Percentiles rank a stretch among this genome's conserved stretches.
These are phyloP conservation scores for Marmota monax DNA, from an alignment of 2,113 vertebrate genomes.

Conservation along the genomic window DNA sequence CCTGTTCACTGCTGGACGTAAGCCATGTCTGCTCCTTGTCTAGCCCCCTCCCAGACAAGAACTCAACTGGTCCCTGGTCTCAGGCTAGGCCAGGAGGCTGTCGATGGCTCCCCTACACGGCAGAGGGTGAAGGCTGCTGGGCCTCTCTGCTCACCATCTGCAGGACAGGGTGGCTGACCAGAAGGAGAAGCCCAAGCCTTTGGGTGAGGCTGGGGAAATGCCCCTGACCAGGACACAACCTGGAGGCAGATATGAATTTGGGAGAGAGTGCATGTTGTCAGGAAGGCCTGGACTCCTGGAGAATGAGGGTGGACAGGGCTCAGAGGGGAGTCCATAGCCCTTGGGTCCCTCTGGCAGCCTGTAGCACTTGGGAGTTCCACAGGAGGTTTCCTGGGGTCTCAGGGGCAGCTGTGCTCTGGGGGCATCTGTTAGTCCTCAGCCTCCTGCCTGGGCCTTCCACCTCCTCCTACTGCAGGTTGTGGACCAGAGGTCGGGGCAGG, in stretches of 20 bases:
- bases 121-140: neutral
- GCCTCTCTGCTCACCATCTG: no score
- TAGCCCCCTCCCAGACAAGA: neutral
- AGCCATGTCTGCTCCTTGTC: neutral
- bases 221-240: neutral
- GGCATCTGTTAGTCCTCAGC: neutral
- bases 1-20: neutral
- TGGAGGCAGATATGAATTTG: neutral
- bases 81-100: neutral
- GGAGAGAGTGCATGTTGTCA: no score
- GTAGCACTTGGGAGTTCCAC: no score
- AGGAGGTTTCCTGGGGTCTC: no score
- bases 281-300: neutral
- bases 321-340: neutral
- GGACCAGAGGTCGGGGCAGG: no score
- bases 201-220: neutral
- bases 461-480: neutral
- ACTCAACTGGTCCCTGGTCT: neutral
- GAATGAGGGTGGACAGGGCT: no score
- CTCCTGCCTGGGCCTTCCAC: neutral
- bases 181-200: neutral
- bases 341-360: no score
- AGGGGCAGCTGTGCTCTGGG: neutral
- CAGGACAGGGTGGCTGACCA: neutral
- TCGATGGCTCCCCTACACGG: fast-evolving